Percentiles rank a stretch among this genome's conserved stretches.
These are phyloP conservation scores for Drosophila mimica DNA, from an alignment of 2,888 invertebrate genomes.

Conservation along the genomic window DNA sequence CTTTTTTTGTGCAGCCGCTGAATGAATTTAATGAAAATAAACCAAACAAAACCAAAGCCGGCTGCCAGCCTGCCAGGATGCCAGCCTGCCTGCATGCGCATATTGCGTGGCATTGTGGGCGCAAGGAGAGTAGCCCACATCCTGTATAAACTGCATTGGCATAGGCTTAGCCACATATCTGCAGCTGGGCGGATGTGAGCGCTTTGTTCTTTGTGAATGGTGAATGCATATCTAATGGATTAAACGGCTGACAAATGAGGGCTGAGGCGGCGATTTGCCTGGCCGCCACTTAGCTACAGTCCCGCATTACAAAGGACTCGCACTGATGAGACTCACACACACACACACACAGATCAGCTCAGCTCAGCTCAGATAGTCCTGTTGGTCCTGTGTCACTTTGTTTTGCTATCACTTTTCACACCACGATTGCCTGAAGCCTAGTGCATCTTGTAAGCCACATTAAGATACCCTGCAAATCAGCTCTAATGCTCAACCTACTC, in stretches of 20 bases:
- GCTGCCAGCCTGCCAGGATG: neutral
- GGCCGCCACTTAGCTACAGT: constrained; percentile 32
- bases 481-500: neutral
- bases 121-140: constrained; percentile 37
- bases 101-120: constrained; percentile 32
- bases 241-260: constrained; percentile 54
- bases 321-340: constrained; percentile 11
- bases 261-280: constrained; percentile 14
- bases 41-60: constrained; percentile 28
- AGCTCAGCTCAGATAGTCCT: constrained; percentile 8
- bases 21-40: constrained; percentile 55
- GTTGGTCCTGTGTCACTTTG: constrained; percentile 12
- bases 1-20: constrained; percentile 22
- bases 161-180: constrained; percentile 21
- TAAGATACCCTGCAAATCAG: constrained; percentile 1
- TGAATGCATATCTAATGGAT: constrained; percentile 68
- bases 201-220: constrained; percentile 62
- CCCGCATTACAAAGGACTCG: constrained; percentile 41
- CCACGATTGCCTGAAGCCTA: neutral
- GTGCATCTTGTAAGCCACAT: neutral
- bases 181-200: constrained; percentile 18
- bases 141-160: constrained; percentile 50
- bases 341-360: constrained; percentile 1
- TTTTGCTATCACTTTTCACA: constrained; percentile 24
- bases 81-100: constrained; percentile 32